Evolutionary conservation across 2,113 vertebrate genomes (phyloP), one percentile per base, ranked within the genome.

Genomic region (Fukomys damarensis): DNA sequence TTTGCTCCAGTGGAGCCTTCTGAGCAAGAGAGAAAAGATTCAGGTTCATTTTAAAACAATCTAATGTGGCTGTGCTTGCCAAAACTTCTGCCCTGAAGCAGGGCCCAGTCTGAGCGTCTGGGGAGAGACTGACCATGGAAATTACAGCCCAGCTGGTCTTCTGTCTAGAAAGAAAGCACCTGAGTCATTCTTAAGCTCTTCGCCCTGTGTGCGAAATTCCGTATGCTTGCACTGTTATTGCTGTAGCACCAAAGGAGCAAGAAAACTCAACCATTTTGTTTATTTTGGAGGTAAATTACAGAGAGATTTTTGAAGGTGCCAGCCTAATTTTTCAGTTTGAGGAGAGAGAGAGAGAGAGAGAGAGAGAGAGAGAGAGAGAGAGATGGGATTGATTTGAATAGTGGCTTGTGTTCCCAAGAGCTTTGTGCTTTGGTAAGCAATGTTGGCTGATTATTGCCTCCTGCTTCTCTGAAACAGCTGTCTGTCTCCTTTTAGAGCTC

Each of bases 341-440:
- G 93, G 82, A n/a, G n/a, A n/a, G n/a, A n/a, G n/a, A n/a, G n/a
- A n/a, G n/a, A n/a, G 16, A 86, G 96, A 94, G 5, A 79, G 92
- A 95, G 59, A 16, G 41, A 46, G 92, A 95, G 59, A 16, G 41
- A 46, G 41, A 49, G 46, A 86, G 35, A 54, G 13, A 79, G 84
- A 43, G 59, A 95, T 96, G 35, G 66, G 46, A 59, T 65, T 95
- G 91, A 96, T 89, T 74, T 97, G 88, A 94, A 89, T 96, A 97
- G 80, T 13, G 65, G 91, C 38, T 8, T 95, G 66, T 41, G 66
- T 96, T 98, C 95, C 96, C 92, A 54, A 91, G 96, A 96, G 97
- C 72, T 81, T 96, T 97, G 96, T 97, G 94, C 96, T 93, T 98
- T 94, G 96, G 95, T 98, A 97, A 98, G 95, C 94, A 98, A 46